phyloP scores from a whole-genome alignment of 2,113 vertebrate genomes.

The Callipepla californica region DNA sequence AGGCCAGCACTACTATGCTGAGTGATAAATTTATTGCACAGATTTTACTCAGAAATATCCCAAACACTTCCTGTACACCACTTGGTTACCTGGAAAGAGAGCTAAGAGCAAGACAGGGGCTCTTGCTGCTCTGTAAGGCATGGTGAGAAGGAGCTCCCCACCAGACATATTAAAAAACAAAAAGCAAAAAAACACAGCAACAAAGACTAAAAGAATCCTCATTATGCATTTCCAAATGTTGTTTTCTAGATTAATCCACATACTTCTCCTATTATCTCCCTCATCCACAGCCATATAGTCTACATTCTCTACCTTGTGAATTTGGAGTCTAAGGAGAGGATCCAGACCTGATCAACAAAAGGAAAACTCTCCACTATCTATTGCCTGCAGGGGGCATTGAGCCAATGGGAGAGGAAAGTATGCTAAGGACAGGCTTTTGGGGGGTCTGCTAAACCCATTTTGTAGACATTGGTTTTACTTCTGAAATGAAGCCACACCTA shows the following conservation, averaged over 20 bases:
- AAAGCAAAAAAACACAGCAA: background rate
- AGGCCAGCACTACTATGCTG: background rate
- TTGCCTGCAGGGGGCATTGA: background rate
- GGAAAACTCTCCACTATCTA: background rate
- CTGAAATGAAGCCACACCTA: background rate
- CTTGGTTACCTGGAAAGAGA: background rate
- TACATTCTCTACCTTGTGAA: background rate
- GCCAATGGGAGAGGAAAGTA: background rate
- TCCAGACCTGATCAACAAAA: background rate
- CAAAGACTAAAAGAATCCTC: background rate
- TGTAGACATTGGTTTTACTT: background rate
- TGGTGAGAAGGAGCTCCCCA: background rate
- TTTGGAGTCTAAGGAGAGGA: background rate
- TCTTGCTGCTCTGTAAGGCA: background rate
- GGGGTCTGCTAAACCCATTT: background rate
- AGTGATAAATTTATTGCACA: background rate
- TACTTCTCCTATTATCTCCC: rapidly evolving
- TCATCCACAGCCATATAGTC: background rate
- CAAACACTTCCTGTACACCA: background rate
- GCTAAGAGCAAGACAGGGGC: background rate
- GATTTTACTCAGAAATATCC: background rate
- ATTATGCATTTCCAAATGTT: background rate
- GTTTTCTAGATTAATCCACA: background rate
- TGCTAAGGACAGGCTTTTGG: background rate
- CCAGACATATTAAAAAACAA: background rate